Evolutionary conservation across 2,797 vertebrate genomes (phyloP), one percentile per base, ranked within the genome.

Genomic region (Siniperca scherzeri): DNA sequence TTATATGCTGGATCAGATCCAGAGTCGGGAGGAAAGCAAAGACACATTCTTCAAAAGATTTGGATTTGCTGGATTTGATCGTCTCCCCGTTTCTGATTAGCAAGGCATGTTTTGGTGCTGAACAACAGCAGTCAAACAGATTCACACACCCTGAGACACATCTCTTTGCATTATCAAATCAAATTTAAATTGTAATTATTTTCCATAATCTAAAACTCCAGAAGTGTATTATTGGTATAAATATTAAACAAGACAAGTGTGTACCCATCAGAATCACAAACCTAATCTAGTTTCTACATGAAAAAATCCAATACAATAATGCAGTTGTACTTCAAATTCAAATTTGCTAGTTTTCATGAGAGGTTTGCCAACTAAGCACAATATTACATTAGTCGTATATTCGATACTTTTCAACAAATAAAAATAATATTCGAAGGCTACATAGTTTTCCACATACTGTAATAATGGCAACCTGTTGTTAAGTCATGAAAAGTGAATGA

Each of bases 51-150:
- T 77, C 53, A 74, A 77, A 86, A 61, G 57, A 50, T 42, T 6
- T 55, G 33, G 50, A 77, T 59, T 69, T 52, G 61, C 22, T 53
- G 64, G 44, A 79, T 72, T 87, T 74, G 67, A 79, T 55, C 7
- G 2, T 40, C 17, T 59, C 33, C 60, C 44, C 48, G 55, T 53
- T 27, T 70, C 48, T 70, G 79, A 86, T 87, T 57, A 78, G 61
- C 30, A 4, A 10, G 9, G 8, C 46, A 3, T 30, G 74, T 50
- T 81, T 55, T 70, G 40, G 65, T 25, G 48, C 70, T 53, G 53
- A 77, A 64, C 38, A 74, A 76, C 62, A 76, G 56, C 11, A 69
- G 77, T 50, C 38, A 62, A 66, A 74, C 44, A 64, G 44, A 73
- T 14, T 22, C 38, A 46, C 17, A 9, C 46, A 53, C 8, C 70